A percentile compares a stretch with the other conserved stretches of the same genome.
These are phyloP conservation scores for Albula glossodonta DNA, from an alignment of 2,113 vertebrate species.

Conservation along the genomic window DNA sequence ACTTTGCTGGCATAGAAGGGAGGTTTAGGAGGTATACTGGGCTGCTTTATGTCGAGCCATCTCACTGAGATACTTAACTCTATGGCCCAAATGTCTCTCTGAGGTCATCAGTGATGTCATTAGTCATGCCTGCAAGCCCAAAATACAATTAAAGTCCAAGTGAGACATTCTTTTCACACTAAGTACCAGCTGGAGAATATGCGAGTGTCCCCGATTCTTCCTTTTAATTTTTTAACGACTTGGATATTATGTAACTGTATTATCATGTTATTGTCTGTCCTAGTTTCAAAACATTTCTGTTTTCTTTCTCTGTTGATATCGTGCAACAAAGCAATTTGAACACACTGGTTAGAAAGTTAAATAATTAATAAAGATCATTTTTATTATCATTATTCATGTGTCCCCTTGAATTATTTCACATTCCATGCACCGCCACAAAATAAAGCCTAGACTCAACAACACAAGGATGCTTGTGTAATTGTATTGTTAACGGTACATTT, in stretches of 20 bases:
- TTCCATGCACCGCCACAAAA: too few species aligned
- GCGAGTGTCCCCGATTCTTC: background rate
- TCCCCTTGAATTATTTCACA: background rate
- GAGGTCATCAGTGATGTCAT: background rate
- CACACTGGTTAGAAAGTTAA: background rate
- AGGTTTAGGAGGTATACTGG: background rate
- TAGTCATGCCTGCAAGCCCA: background rate
- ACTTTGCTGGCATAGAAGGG: background rate
- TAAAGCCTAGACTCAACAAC: too few species aligned
- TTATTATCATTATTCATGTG: background rate
- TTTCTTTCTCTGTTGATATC: background rate
- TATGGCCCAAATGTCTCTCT: background rate
- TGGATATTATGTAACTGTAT: background rate
- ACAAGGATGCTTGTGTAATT: too few species aligned
- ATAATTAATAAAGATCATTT: background rate
- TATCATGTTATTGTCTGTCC: background rate
- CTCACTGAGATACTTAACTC: background rate
- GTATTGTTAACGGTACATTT: too few species aligned
- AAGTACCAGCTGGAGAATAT: background rate
- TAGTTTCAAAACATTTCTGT: background rate
- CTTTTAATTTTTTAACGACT: background rate
- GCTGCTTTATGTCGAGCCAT: background rate
- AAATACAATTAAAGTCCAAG: background rate
- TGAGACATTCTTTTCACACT: background rate
- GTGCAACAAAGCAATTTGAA: background rate